A percentile compares a stretch with the other conserved stretches of the same genome.
Evolutionary conservation across 2,888 invertebrate species (phyloP).

Genomic region (Acanthopleura granulata): DNA sequence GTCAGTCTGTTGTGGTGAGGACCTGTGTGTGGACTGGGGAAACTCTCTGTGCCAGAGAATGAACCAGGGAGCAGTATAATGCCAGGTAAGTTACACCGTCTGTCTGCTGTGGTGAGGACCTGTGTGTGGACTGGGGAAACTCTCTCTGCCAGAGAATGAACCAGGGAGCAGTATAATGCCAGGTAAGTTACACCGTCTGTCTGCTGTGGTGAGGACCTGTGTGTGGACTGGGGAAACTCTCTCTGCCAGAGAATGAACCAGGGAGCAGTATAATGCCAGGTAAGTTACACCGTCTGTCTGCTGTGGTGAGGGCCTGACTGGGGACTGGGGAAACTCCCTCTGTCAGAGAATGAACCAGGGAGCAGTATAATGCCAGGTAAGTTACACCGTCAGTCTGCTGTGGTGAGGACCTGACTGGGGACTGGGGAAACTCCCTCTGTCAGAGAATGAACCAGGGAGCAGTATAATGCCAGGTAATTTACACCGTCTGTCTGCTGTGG

Average conservation of each 20-base stretch:
- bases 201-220: conserved; percentile 96
- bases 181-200: conserved; percentile 76
- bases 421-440: conserved; percentile 90
- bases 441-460: conserved; percentile 98
- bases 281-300: conserved; percentile 75
- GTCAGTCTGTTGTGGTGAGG: conserved; percentile 91
- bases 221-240: conserved; percentile 93
- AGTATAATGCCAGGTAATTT: conserved; percentile 96
- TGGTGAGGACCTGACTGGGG: conserved; percentile 98
- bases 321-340: conserved; percentile 90
- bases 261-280: conserved; percentile 99
- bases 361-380: conserved; percentile 99
- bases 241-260: conserved; percentile 97
- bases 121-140: conserved; percentile 93
- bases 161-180: conserved; percentile 99
- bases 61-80: conserved; percentile 99
- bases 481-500: conserved; percentile 81
- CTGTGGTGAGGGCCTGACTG: conserved; percentile 96
- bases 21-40: conserved; percentile 95
- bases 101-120: conserved; percentile 95
- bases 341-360: conserved; percentile 99
- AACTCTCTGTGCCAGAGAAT: conserved; percentile 94
- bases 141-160: conserved; percentile 96
- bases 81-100: conserved; percentile 81
- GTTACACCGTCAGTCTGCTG: conserved; percentile 77